Percentiles rank a stretch among this genome's conserved stretches.
Evolutionary conservation across 1,140 invertebrate species (phyloP).

Genomic region (Drosophila repletoides): DNA sequence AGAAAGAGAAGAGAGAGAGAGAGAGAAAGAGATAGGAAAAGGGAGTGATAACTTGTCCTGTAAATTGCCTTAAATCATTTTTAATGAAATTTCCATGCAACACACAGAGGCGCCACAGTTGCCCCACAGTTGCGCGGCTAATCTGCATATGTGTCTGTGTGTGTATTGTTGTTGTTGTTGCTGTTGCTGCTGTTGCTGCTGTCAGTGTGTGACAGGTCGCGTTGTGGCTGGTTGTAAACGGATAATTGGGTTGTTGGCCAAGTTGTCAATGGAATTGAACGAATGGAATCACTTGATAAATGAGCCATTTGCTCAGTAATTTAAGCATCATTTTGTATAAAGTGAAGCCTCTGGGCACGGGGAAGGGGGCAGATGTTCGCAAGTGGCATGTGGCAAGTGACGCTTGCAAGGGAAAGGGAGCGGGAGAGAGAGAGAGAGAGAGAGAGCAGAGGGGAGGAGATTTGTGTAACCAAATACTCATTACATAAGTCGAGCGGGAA

Average conservation of each 20-base stretch:
- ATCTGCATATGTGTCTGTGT: conserved; percentile 28
- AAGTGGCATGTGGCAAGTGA: neutral
- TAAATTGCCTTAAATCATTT: conserved; percentile 70
- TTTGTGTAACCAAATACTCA: conserved; percentile 79
- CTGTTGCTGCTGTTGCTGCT: conserved; percentile 17
- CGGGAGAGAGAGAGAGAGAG: conserved; percentile 3
- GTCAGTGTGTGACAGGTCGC: conserved; percentile 47
- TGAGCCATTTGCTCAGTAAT: conserved; percentile 78
- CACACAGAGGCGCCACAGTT: neutral
- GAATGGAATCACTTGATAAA: conserved; percentile 60
- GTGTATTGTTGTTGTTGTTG: conserved; percentile 5
- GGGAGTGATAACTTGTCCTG: conserved; percentile 15
- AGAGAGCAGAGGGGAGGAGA: conserved; percentile 36
- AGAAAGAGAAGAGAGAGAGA: neutral
- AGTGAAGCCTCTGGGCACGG: neutral
- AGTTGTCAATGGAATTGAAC: conserved; percentile 51
- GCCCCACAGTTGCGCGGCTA: conserved; percentile 51
- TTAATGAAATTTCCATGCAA: conserved; percentile 69
- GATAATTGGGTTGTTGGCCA: conserved; percentile 48
- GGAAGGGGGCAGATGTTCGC: conserved; percentile 3
- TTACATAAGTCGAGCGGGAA: conserved; percentile 63
- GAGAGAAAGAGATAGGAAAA: neutral
- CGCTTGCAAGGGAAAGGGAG: neutral
- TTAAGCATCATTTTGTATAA: conserved; percentile 76
- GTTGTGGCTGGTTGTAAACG: conserved; percentile 17